phyloP scores from a whole-genome alignment of 2,797 vertebrate genomes.

The Trachops cirrhosus region DNA sequence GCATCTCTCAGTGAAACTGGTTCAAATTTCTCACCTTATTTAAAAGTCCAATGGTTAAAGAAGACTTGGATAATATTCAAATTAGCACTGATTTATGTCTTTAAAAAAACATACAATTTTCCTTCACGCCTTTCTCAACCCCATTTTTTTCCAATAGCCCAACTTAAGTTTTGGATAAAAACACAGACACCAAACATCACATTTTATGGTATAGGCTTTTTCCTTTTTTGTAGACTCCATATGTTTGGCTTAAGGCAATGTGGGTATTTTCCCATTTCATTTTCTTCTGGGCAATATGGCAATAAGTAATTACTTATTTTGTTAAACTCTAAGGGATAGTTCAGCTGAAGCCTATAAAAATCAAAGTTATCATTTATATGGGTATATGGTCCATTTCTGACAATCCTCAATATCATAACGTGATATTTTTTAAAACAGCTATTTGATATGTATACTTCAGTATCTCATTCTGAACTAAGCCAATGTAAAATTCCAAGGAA shows the following conservation, averaged over 20 bases:
- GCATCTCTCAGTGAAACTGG: neutral
- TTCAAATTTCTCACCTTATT: neutral
- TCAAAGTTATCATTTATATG: neutral
- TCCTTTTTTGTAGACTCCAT: constrained; percentile 24
- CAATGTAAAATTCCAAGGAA: neutral
- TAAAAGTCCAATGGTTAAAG: neutral
- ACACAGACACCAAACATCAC: neutral
- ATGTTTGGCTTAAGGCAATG: constrained; percentile 68
- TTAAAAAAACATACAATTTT: constrained; percentile 28
- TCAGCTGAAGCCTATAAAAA: constrained; percentile 67
- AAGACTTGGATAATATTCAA: constrained; percentile 46
- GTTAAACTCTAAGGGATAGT: constrained; percentile 57
- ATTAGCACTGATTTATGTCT: neutral
- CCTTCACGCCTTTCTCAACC: neutral
- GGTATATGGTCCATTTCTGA: constrained; percentile 8
- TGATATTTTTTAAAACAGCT: neutral
- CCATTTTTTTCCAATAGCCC: neutral
- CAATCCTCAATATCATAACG: neutral
- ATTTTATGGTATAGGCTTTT: constrained; percentile 12
- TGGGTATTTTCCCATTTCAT: constrained; percentile 67
- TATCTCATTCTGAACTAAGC: constrained; percentile 20
- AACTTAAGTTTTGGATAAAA: constrained; percentile 34
- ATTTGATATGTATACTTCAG: neutral
- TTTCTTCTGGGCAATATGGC: constrained; percentile 62
- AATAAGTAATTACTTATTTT: constrained; percentile 72